phyloP scores from a whole-genome alignment of 2,797 vertebrate species.

The Anas georgica region DNA sequence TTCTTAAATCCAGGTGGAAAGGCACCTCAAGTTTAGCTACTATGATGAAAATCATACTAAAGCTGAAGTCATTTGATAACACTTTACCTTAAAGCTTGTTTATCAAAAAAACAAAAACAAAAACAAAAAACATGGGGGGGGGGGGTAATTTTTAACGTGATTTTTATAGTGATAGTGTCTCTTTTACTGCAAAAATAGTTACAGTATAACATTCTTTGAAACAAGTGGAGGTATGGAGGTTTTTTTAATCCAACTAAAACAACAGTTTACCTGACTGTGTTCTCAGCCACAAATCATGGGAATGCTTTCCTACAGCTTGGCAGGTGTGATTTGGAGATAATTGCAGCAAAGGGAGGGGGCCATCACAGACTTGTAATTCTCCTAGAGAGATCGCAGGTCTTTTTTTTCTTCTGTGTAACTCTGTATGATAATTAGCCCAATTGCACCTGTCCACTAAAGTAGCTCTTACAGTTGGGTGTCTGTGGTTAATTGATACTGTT shows the following conservation, averaged over 20 bases:
- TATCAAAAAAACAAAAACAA: background rate
- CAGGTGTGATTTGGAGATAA: constrained; percentile 66
- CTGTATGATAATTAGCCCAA: constrained; percentile 21
- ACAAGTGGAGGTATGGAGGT: background rate
- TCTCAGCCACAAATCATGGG: background rate
- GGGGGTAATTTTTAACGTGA: background rate
- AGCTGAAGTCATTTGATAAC: background rate
- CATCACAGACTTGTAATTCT: constrained; percentile 36
- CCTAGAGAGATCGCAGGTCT: background rate
- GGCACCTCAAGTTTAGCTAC: background rate
- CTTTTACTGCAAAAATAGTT: background rate
- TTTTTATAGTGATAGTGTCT: background rate
- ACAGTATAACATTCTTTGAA: background rate
- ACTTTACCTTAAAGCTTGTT: background rate
- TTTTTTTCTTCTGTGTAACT: background rate
- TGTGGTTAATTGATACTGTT: constrained; percentile 49
- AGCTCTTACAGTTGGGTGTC: background rate
- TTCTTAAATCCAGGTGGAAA: background rate
- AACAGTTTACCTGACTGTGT: background rate
- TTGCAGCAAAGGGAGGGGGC: constrained; percentile 38
- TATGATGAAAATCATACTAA: background rate
- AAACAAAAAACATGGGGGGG: background rate
- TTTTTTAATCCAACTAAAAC: constrained; percentile 36
- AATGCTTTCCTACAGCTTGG: constrained; percentile 50
- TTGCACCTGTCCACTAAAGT: constrained; percentile 41